Base-by-base conservation (phyloP, 2,888 invertebrate species). In the Tuberolachnus salignus region DNA sequence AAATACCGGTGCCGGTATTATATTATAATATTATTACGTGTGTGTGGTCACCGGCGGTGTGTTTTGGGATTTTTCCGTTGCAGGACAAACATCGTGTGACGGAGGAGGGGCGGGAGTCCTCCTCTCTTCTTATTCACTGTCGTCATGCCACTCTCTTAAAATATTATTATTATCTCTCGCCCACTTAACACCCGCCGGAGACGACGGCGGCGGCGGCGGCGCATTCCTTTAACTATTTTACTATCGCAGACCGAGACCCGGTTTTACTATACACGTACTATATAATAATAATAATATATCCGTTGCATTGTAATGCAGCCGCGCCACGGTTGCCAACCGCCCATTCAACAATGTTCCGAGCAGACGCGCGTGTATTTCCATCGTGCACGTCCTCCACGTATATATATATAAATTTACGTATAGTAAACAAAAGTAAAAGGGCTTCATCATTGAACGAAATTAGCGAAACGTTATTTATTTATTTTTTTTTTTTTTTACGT, bases 211-310 rank as follows among this genome's bases (percentile, higher is more conserved):
- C 66, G 49, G 11, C 23, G 23, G 26, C 21, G 46, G 42, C 59
- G 23, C 67, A 69, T 78, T 78, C 69, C 69, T 67, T 57, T 59
- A 44, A 69, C 69, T 69, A 67, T 69, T 78, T 75, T 75, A 66
- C 74, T 57, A 75, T 55, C 55, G 44, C 64, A 14, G 26, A 3
- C n/a, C 44, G 55, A 23, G 53, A 14, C 46, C 49, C 16, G 44
- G 53, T 64, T 53, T 42, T 64, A 64, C 46, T 64, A 46, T 44
- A 53, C 14, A 53, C n/a, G 9, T 23, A 42, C n/a, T 61, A 51
- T 34, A n/a, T 70, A 55, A 55, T 69, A 61, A 14, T 51, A 19
- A 42, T 64, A 64, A 34, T 51, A 67, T 44, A 69, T 70, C 53
- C 21, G 42, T 42, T 63, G 61, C 61, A 72, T 61, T 71, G 16